Evolutionary conservation across 2,113 vertebrate genomes (phyloP).

Genomic region (Progne subis): DNA sequence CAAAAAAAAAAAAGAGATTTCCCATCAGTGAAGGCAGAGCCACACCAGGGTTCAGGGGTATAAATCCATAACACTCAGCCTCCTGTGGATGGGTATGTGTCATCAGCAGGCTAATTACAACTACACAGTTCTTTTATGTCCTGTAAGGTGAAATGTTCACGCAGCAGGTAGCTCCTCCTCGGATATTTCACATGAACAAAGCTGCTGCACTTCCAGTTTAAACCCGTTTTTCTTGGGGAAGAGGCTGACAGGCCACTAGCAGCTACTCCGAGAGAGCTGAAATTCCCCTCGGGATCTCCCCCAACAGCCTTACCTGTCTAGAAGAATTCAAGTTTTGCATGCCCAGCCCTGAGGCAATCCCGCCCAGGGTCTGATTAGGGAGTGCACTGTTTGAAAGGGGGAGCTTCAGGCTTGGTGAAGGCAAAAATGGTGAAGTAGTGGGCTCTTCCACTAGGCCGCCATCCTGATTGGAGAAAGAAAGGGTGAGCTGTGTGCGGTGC

Average conservation of each 20-base stretch:
- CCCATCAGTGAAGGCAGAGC: not conserved
- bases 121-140: not conserved
- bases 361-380: slow-evolving; percentile 94
- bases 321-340: slow-evolving; percentile 99
- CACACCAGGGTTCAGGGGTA: not conserved
- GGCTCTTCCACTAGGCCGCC: slow-evolving; percentile 94
- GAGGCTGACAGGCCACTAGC: not conserved
- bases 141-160: not conserved
- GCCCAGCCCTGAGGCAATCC: slow-evolving; percentile 93
- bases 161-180: not conserved
- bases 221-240: not conserved
- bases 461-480: slow-evolving; percentile 86
- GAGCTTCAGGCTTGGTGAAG: slow-evolving; percentile 99
- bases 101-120: slow-evolving; percentile 16
- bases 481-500: slow-evolving; percentile 75
- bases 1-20: not conserved
- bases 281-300: not conserved
- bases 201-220: not conserved
- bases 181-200: not conserved
- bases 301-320: slow-evolving; percentile 88
- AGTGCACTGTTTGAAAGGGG: slow-evolving; percentile 96
- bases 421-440: slow-evolving; percentile 98
- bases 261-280: not conserved
- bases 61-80: not conserved
- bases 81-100: not conserved